Base-by-base conservation (phyloP, 2,888 invertebrate species). In the Zelleria hepariella region DNA sequence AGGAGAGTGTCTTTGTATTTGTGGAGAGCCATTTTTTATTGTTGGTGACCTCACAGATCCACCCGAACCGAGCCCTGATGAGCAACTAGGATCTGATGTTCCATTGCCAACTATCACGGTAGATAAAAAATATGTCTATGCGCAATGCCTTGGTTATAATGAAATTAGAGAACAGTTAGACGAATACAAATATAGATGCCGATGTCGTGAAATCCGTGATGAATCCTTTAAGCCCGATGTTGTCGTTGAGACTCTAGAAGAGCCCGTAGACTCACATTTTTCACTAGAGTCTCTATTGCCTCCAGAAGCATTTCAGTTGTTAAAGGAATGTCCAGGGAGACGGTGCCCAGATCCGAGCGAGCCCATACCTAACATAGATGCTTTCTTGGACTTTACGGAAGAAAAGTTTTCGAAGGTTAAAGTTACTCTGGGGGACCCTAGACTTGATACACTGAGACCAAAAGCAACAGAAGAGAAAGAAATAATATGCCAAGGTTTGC, bases 91-190 rank as follows among this genome's bases (percentile, higher is more conserved):
- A 1, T 70, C 74, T 15, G 71, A 81, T 59, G 78, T 78, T 24
- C 83, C 82, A 59, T 71, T 87, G 48, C 82, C 83, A 1, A 66
- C 67, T 58, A 66, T 86, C 26, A 70, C 77, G 67, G 61, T 86
- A 27, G 71, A 80, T 57, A 76, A 81, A 63, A 72, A 86, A 61
- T 83, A 74, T 62, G 59, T 82, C 57, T 88, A 86, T 64, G 87
- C 87, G 0, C 85, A 82, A 68, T 88, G 88, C 64, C 76, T 82
- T 58, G 76, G 73, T 62, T 82, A 70, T 65, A 78, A 86, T 63
- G 74, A 80, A 53, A 76, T 87, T 2, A 82, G 79, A 67, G 69
- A 67, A 4, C 67, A 77, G 62, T 66, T 87, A 48, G 73, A 42
- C 4, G 10, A 15, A 42, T 42, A 42, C 32, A 42, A 42, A 15